Evolutionary conservation across 1,140 invertebrate genomes (phyloP).

Genomic region (Rhopalosiphum maidis): DNA sequence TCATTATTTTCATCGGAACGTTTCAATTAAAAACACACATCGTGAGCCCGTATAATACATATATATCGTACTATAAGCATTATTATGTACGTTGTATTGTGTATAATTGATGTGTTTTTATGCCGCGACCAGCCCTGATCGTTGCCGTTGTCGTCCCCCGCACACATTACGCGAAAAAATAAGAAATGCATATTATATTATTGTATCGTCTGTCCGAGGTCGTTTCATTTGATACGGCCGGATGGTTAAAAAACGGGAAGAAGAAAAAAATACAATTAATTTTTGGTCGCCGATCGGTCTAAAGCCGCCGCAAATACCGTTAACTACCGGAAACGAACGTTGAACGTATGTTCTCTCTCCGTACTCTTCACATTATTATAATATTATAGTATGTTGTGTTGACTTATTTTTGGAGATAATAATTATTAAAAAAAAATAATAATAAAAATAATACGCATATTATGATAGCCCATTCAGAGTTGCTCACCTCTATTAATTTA

Average conservation of each 20-base stretch:
- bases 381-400: neutral
- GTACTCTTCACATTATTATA: neutral
- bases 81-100: neutral
- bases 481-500: neutral
- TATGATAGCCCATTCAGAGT: neutral
- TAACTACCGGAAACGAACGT: neutral
- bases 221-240: constrained; percentile 30
- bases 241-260: neutral
- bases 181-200: neutral
- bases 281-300: neutral
- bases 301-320: neutral
- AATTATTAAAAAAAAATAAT: neutral
- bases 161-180: neutral
- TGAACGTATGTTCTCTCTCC: neutral
- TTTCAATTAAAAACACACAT: constrained; percentile 26
- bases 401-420: neutral
- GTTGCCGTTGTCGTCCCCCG: neutral
- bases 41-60: neutral
- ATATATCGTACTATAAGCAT: neutral
- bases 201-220: neutral
- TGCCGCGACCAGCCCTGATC: neutral
- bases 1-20: neutral
- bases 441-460: neutral
- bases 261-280: neutral
- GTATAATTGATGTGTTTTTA: constrained; percentile 24